These are phyloP conservation scores for Phenacoccus solenopsis DNA, from an alignment of 1,140 invertebrate species.

Conservation along the genomic window DNA sequence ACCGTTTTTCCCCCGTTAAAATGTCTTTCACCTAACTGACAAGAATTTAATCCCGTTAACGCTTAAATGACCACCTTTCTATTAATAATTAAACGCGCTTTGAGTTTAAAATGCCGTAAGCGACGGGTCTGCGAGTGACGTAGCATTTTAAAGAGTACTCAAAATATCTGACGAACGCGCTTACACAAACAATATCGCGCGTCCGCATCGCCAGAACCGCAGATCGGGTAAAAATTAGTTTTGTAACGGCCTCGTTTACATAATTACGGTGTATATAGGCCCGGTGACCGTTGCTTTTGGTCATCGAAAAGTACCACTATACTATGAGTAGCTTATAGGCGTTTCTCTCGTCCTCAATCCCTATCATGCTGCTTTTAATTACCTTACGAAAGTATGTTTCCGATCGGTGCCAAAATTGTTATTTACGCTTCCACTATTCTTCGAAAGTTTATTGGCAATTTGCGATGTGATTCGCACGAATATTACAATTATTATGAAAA, in stretches of 20 bases:
- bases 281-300: neutral
- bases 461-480: too few relatives aligned
- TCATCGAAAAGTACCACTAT: too few relatives aligned
- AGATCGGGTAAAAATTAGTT: neutral
- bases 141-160: neutral
- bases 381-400: too few relatives aligned
- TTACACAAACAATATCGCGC: neutral
- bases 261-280: neutral
- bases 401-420: too few relatives aligned
- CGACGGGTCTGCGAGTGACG: neutral
- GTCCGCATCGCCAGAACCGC: neutral
- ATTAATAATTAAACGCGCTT: neutral
- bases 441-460: too few relatives aligned
- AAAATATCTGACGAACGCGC: neutral
- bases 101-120: conserved; percentile 1
- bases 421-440: too few relatives aligned
- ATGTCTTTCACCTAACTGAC: conserved; percentile 1
- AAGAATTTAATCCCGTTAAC: conserved; percentile 2
- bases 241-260: too few relatives aligned
- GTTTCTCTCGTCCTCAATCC: too few relatives aligned
- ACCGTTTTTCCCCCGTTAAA: neutral
- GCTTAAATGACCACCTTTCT: conserved; percentile 1
- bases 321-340: too few relatives aligned
- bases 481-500: too few relatives aligned
- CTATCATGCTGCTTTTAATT: too few relatives aligned